Percentiles rank a stretch among this genome's conserved stretches.
Conservation (phyloP, 2,888 invertebrate species). For the Pachydiplax longipennis region DNA sequence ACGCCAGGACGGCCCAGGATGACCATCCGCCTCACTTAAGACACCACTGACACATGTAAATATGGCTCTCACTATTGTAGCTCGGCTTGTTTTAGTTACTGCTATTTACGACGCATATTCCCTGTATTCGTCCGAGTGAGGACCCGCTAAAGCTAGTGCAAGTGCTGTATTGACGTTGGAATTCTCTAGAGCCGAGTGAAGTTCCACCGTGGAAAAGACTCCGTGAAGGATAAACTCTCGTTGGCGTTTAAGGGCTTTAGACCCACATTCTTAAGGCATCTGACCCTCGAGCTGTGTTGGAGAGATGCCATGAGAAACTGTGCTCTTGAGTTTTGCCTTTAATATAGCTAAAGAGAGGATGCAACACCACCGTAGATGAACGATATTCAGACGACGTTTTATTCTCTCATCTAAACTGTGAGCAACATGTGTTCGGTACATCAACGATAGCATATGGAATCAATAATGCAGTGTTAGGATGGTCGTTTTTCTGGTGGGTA, state of each 20-base stretch:
- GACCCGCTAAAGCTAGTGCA: background rate
- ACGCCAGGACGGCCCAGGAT: conserved; percentile 11
- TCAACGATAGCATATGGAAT: background rate
- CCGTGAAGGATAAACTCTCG: background rate
- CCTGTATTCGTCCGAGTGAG: background rate
- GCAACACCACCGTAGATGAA: background rate
- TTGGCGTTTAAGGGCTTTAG: background rate
- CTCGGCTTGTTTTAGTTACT: background rate
- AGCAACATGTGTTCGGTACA: background rate
- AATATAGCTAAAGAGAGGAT: background rate
- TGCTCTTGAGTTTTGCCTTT: background rate
- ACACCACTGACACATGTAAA: conserved; percentile 36
- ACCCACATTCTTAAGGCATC: background rate
- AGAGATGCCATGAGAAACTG: background rate
- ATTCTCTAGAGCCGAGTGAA: background rate
- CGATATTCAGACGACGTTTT: background rate
- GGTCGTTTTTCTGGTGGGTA: too few relatives aligned
- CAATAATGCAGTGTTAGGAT: background rate
- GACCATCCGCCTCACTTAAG: conserved; percentile 17
- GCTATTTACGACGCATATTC: background rate
- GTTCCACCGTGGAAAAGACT: background rate
- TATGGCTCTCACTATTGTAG: background rate
- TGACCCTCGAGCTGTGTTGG: background rate
- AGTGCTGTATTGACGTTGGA: background rate
- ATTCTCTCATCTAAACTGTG: background rate